Percentiles rank a stretch among this genome's conserved stretches.
These are phyloP conservation scores for Amblyteles armatorius DNA, from an alignment of 2,888 invertebrate genomes.

Conservation along the genomic window DNA sequence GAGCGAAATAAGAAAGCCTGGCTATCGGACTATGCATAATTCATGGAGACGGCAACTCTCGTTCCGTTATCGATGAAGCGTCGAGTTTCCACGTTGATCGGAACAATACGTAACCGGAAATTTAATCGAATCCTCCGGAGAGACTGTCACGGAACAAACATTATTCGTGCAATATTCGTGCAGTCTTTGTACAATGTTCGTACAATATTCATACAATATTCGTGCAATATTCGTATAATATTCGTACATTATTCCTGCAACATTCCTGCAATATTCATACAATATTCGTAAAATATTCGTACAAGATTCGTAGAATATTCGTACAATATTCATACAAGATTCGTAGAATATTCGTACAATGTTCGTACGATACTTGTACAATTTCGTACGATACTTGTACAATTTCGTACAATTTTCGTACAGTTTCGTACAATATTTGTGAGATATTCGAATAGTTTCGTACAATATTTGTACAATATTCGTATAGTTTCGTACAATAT, in stretches of 20 bases:
- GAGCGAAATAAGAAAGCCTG: constrained; percentile 7
- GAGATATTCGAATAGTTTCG: too few relatives aligned
- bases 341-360: too few relatives aligned
- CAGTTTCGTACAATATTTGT: too few relatives aligned
- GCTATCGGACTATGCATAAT: constrained; percentile 1
- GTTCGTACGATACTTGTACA: too few relatives aligned
- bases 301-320: not conserved
- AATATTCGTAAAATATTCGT: not conserved
- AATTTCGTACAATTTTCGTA: too few relatives aligned
- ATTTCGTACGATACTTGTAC: too few relatives aligned
- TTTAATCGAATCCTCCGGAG: not conserved
- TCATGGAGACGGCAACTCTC: not conserved
- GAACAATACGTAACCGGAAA: not conserved
- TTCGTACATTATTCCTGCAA: not conserved
- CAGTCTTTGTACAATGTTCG: not conserved
- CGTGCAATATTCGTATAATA: not conserved
- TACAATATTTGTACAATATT: not conserved
- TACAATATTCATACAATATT: not conserved
- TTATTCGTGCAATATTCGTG: too few relatives aligned
- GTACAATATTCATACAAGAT: too few relatives aligned
- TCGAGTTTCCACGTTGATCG: constrained; percentile 1
- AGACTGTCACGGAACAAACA: not conserved
- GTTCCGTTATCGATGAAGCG: constrained; percentile 1
- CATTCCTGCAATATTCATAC: too few relatives aligned
- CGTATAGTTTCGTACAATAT: too few relatives aligned